Conservation (phyloP, 2,113 vertebrate species). For the Sebastes schlegelii region DNA sequence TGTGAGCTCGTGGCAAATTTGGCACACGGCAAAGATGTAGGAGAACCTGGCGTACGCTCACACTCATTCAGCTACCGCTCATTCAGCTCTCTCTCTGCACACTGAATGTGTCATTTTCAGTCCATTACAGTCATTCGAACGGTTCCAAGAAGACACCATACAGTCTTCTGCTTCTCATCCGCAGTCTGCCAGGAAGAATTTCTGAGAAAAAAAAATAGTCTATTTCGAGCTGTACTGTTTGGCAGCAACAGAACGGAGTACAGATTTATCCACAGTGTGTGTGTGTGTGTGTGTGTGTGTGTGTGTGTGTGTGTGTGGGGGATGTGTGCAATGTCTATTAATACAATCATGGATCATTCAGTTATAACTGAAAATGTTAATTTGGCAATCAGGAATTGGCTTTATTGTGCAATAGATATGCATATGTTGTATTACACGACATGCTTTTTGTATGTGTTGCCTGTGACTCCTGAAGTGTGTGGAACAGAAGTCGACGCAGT, state of each 20-base stretch:
- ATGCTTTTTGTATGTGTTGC: not conserved
- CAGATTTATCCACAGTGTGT: conserved; percentile 9
- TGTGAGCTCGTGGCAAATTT: conserved; percentile 8
- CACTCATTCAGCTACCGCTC: conserved; percentile 16
- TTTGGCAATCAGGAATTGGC: not conserved
- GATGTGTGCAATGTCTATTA: conserved; percentile 13
- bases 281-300: not conserved
- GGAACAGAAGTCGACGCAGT: not conserved
- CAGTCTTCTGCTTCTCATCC: conserved; percentile 35
- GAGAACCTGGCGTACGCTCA: conserved; percentile 8
- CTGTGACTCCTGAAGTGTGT: not conserved
- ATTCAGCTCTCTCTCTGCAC: conserved; percentile 19
- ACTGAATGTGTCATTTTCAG: conserved; percentile 8
- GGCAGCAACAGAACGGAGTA: conserved; percentile 20
- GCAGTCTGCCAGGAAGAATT: conserved; percentile 40
- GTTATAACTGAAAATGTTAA: not conserved
- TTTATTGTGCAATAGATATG: not conserved
- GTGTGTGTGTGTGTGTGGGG: not conserved
- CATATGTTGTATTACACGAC: not conserved
- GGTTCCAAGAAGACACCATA: conserved; percentile 6
- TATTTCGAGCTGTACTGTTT: conserved; percentile 15
- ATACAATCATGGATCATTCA: conserved; percentile 14
- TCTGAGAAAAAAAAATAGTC: conserved; percentile 5
- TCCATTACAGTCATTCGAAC: not conserved
- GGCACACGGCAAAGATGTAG: conserved; percentile 9